phyloP scores from a whole-genome alignment of 2,113 vertebrate genomes.

The Erythrolamprus reginae region DNA sequence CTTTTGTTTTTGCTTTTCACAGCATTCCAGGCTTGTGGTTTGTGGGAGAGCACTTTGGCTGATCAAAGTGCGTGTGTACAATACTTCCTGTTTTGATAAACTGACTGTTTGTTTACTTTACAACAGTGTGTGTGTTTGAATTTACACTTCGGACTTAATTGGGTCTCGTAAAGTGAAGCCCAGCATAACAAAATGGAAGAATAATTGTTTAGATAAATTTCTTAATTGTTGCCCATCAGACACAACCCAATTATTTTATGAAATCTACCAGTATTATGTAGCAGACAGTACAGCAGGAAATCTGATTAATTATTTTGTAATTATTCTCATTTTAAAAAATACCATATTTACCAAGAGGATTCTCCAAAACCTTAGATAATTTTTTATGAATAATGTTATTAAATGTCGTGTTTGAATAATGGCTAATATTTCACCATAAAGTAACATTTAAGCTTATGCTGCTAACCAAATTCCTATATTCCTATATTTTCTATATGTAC shows the following conservation, averaged over 20 bases:
- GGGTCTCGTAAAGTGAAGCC: too few species aligned
- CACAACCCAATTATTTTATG: neutral
- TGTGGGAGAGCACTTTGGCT: too few species aligned
- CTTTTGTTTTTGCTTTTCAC: too few species aligned
- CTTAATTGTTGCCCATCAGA: neutral
- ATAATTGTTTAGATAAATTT: neutral
- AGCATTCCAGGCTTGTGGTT: too few species aligned
- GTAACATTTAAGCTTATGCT: neutral
- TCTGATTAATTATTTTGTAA: neutral
- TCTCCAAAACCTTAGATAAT: neutral
- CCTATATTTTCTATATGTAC: too few species aligned
- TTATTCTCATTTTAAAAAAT: neutral
- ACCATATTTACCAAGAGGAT: neutral
- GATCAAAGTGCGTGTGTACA: too few species aligned
- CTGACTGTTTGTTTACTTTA: too few species aligned
- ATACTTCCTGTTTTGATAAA: too few species aligned
- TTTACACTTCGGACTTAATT: too few species aligned
- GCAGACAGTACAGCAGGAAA: neutral
- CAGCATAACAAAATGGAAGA: too few species aligned
- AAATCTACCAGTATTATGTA: neutral
- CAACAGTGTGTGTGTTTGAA: too few species aligned
- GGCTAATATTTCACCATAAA: neutral
- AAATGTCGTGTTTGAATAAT: neutral
- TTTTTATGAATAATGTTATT: neutral
- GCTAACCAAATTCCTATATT: too few species aligned